A percentile compares a stretch with the other conserved stretches of the same genome.
Evolutionary conservation across 2,888 invertebrate species (phyloP).

Genomic region (Zhengitettix transpicula): DNA sequence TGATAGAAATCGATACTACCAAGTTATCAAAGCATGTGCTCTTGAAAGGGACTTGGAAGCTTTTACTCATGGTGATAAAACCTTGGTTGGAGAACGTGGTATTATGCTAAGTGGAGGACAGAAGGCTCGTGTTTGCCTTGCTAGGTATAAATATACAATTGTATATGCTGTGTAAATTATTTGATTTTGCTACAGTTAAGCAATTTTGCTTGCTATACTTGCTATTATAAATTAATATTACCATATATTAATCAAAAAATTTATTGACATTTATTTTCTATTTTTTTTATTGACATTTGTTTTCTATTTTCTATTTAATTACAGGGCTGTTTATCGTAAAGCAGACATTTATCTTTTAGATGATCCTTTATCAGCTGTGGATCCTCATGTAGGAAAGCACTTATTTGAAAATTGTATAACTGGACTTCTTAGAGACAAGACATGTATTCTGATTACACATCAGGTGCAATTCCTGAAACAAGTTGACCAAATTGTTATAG

Average conservation of each 20-base stretch:
- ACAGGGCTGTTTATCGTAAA: conserved; percentile 54
- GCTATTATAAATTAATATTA: too few relatives aligned
- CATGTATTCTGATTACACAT: conserved; percentile 65
- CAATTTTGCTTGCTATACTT: too few relatives aligned
- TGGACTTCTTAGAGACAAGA: conserved; percentile 45
- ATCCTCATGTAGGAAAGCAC: conserved; percentile 54
- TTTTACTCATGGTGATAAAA: conserved; percentile 65
- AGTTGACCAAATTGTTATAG: conserved; percentile 43
- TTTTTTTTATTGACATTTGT: not conserved
- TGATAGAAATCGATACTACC: conserved; percentile 26
- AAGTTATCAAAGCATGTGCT: conserved; percentile 24
- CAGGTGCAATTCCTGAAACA: conserved; percentile 59
- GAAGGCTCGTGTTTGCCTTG: conserved; percentile 46
- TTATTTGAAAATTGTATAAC: conserved; percentile 55
- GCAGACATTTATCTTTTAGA: conserved; percentile 63
- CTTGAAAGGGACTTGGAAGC: conserved; percentile 45
- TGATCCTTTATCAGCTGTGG: conserved; percentile 66
- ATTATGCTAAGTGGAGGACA: conserved; percentile 77
- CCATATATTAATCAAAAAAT: too few relatives aligned
- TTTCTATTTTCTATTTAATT: conserved; percentile 1
- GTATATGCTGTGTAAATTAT: too few relatives aligned
- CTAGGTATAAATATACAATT: conserved; percentile 23
- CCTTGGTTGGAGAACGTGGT: conserved; percentile 71
- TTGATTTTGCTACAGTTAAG: too few relatives aligned
- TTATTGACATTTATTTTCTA: not conserved